phyloP scores from a whole-genome alignment of 2,113 vertebrate species.

The Periophthalmodon schlosseri region DNA sequence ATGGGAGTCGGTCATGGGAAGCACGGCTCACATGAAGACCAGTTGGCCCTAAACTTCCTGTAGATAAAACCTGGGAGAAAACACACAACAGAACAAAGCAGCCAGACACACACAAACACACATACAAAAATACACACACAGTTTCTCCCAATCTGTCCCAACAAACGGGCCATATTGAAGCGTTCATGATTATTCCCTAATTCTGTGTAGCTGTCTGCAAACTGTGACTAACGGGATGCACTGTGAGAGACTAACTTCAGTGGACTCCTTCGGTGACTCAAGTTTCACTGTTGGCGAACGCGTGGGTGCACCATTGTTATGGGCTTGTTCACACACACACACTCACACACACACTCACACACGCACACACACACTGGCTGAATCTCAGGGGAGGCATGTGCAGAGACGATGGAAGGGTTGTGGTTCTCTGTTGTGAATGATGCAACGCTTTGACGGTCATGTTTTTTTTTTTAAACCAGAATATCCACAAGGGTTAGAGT shows the following conservation, averaged over 20 bases:
- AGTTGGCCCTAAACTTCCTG: slow-evolving; percentile 76
- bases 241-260: slow-evolving; percentile 56
- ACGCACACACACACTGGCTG: slow-evolving; percentile 29
- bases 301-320: slow-evolving; percentile 54
- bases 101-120: slow-evolving; percentile 23
- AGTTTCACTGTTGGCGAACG: slow-evolving; percentile 47
- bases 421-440: slow-evolving; percentile 65
- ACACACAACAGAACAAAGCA: slow-evolving; percentile 61
- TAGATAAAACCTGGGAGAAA: slow-evolving; percentile 74
- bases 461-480: slow-evolving; percentile 64
- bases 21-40: slow-evolving; percentile 71
- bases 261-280: slow-evolving; percentile 63
- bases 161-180: slow-evolving; percentile 63
- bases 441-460: slow-evolving; percentile 68
- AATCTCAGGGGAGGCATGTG: slow-evolving; percentile 46
- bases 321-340: slow-evolving; percentile 27
- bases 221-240: slow-evolving; percentile 73
- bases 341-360: slow-evolving; percentile 14
- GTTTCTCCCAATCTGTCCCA: slow-evolving; percentile 51
- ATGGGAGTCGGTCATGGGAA: slow-evolving; percentile 63
- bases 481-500: slow-evolving; percentile 54
- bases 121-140: slow-evolving; percentile 31
- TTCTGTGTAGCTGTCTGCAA: slow-evolving; percentile 68
- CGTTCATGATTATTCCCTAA: slow-evolving; percentile 59
- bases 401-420: slow-evolving; percentile 54